These are phyloP conservation scores for Chaitophorus viminalis DNA, from an alignment of 2,888 invertebrate species.

Conservation along the genomic window DNA sequence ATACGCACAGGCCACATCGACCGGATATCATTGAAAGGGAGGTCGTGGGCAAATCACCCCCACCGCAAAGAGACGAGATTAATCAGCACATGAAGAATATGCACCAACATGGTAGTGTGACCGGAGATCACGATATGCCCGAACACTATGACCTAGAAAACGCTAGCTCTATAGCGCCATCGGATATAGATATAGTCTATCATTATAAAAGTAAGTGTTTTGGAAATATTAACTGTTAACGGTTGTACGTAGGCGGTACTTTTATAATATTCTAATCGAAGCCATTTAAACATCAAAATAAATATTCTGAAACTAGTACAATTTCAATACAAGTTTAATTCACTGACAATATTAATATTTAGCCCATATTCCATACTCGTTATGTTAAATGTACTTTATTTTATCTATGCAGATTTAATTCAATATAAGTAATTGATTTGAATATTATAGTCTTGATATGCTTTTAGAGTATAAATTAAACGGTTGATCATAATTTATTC, in stretches of 20 bases:
- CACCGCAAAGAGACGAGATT: slow-evolving; percentile 81
- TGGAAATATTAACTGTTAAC: no score
- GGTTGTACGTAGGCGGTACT: no score
- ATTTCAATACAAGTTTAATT: no score
- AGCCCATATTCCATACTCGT: not conserved
- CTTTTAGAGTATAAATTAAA: slow-evolving; percentile 15
- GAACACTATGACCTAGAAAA: slow-evolving; percentile 97
- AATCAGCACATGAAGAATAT: slow-evolving; percentile 81
- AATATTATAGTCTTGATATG: slow-evolving; percentile 31
- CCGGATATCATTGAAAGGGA: slow-evolving; percentile 95
- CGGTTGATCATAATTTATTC: slow-evolving; percentile 15
- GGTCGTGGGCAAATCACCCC: slow-evolving; percentile 84
- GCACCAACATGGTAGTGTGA: slow-evolving; percentile 67
- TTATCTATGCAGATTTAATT: slow-evolving; percentile 32
- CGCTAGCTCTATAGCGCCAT: slow-evolving; percentile 96
- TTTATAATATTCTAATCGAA: no score
- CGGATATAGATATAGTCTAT: slow-evolving; percentile 95
- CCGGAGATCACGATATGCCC: slow-evolving; percentile 76
- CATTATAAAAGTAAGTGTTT: slow-evolving; percentile 81
- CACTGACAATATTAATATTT: no score
- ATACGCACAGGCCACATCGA: slow-evolving; percentile 74
- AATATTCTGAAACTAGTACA: no score
- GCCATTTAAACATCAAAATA: no score
- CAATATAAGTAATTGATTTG: slow-evolving; percentile 26
- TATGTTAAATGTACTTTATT: not conserved